Evolutionary conservation across 2,113 vertebrate genomes (phyloP).

Genomic region (Corythaeola cristata): DNA sequence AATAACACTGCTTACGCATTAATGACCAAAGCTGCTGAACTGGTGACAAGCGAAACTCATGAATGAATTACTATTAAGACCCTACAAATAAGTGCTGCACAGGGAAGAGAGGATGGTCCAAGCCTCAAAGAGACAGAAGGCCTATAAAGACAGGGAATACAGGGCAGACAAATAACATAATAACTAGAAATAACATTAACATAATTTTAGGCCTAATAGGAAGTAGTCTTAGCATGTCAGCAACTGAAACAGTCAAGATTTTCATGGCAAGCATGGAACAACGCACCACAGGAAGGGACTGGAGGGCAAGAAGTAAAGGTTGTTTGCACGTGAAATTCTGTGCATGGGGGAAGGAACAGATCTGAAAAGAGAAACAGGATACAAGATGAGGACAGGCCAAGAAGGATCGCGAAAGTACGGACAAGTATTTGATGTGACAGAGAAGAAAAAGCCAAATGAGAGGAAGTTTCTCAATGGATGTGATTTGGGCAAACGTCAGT

Average conservation of each 20-base stretch:
- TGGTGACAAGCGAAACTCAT: not conserved
- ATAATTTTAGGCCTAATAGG: not conserved
- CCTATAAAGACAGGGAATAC: not conserved
- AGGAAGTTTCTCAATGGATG: conserved; percentile 43
- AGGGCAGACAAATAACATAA: not conserved
- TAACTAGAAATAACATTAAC: not conserved
- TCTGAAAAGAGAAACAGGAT: not conserved
- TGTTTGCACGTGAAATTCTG: not conserved
- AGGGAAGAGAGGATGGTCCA: not conserved
- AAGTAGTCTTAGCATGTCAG: not conserved
- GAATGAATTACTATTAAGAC: not conserved
- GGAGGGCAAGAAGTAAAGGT: not conserved
- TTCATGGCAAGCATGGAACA: not conserved
- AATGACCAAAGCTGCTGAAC: not conserved
- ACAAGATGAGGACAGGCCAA: not conserved
- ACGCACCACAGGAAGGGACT: not conserved
- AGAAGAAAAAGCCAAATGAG: not conserved
- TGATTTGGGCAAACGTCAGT: not conserved
- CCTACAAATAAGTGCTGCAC: not conserved
- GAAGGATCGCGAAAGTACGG: not conserved
- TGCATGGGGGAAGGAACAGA: not conserved
- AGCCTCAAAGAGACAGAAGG: not conserved
- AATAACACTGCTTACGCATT: not conserved
- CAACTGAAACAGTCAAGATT: not conserved
- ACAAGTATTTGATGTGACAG: not conserved